Base-by-base conservation (phyloP, 2,888 invertebrate species). In the Lepidochitona cinerea region DNA sequence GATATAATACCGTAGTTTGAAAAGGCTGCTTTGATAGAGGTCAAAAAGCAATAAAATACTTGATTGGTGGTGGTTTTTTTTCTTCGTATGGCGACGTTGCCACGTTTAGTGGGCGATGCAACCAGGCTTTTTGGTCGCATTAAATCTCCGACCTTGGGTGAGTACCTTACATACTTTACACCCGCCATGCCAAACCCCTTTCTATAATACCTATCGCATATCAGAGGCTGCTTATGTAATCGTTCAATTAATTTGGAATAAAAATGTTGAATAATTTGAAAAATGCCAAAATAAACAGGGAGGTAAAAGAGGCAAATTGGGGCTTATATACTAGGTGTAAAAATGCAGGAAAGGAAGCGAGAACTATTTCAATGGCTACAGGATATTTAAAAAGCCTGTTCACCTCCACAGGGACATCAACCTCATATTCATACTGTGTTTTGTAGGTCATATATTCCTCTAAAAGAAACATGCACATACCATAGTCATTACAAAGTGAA, bases 391-490 rank as follows among this genome's bases (percentile, higher is more conserved):
- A n/a, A 18, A 4, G 4, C 7, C 3, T 49, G 49, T 49, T 49
- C 49, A 59, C 59, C 59, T 59, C 59, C 18, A 59, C 12, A 14
- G 26, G 23, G 41, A 41, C 41, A 41, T 41, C 18, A 7, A 29
- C 59, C 5, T 23, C 59, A 7, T 14, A 14, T 23, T 59, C 59
- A 59, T 59, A 59, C 2, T 59, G 23, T 29, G 23, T 59, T 23
- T 59, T 29, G 32, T 59, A 59, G 59, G 59, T 29, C 59, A 59
- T 26, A 29, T 59, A 59, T 29, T 59, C 59, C 59, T 59, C 59
- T 59, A 23, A 59, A 59, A 49, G 49, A 49, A 49, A 49, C 23
- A 23, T n/a, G 23, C 7, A 49, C 49, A 49, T n/a, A 49, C 9
- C 41, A n/a, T 1, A n/a, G n/a, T n/a, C 49, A 49, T 49, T 49